Conservation (phyloP, 2,797 vertebrate genomes). For the Hybognathus amarus region DNA sequence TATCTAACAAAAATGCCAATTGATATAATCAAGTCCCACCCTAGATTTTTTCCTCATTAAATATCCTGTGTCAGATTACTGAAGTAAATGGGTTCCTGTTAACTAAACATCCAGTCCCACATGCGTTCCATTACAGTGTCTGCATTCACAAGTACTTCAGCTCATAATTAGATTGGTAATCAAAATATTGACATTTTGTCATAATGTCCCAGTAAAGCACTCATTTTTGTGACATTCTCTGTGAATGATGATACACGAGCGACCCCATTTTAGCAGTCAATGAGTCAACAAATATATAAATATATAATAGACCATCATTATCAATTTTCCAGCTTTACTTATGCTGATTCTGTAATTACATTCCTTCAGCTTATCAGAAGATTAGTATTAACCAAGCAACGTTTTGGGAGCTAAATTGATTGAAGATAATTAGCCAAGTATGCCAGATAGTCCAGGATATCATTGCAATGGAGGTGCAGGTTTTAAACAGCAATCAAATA, state of each 20-base stretch:
- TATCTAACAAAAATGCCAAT: neutral
- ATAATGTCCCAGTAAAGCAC: slow-evolving; percentile 8
- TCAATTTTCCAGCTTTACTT: slow-evolving; percentile 3
- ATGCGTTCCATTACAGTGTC: neutral
- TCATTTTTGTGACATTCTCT: slow-evolving; percentile 9
- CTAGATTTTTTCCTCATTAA: neutral
- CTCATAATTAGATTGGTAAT: slow-evolving; percentile 6
- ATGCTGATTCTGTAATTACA: slow-evolving; percentile 28
- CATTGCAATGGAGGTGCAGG: neutral
- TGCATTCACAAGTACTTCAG: neutral
- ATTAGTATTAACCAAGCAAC: slow-evolving; percentile 24
- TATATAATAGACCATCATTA: neutral
- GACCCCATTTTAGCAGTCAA: neutral
- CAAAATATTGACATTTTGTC: slow-evolving; percentile 33
- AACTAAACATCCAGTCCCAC: neutral
- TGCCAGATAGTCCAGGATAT: slow-evolving; percentile 27
- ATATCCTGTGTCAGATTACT: neutral
- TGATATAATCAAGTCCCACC: neutral
- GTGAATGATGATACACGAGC: neutral
- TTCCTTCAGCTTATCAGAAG: slow-evolving; percentile 36
- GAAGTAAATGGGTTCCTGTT: neutral
- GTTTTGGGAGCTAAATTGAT: slow-evolving; percentile 29
- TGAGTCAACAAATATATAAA: slow-evolving; percentile 20
- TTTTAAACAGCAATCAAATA: slow-evolving; percentile 49
- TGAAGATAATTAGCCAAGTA: slow-evolving; percentile 24